phyloP scores from a whole-genome alignment of 2,113 vertebrate species.

The Actenoides lindsayi region DNA sequence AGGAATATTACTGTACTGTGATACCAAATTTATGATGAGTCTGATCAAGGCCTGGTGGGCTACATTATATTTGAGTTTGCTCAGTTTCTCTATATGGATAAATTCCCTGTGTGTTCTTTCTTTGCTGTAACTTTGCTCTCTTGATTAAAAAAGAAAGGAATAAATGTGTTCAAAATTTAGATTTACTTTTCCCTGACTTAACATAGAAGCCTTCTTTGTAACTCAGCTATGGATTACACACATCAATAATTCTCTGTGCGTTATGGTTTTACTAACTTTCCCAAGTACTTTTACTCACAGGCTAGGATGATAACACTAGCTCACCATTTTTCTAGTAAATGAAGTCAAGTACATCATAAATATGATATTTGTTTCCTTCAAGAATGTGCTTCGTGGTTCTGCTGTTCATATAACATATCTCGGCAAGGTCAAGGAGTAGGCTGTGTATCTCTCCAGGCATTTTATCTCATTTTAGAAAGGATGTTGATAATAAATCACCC shows the following conservation, averaged over 20 bases:
- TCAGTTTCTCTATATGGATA: neutral
- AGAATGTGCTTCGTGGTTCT: constrained; percentile 57
- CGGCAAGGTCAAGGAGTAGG: constrained; percentile 56
- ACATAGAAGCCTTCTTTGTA: neutral
- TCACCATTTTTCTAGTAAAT: constrained; percentile 60
- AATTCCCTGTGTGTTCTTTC: neutral
- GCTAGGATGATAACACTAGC: constrained; percentile 60
- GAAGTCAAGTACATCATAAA: constrained; percentile 76
- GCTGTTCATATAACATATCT: constrained; percentile 60
- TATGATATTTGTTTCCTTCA: constrained; percentile 51
- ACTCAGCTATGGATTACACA: neutral
- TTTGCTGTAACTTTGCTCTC: neutral
- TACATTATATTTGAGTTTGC: neutral
- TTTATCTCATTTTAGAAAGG: constrained; percentile 69
- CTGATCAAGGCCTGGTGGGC: neutral
- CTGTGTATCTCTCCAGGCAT: constrained; percentile 20
- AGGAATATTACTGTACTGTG: neutral
- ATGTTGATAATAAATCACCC: constrained; percentile 78
- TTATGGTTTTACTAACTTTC: neutral
- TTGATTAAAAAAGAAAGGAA: neutral
- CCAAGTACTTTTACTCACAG: neutral
- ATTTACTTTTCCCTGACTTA: neutral
- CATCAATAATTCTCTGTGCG: neutral
- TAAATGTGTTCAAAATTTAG: neutral
- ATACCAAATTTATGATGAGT: neutral